Conservation (phyloP, 1,140 invertebrate species). For the Stenopsyche tienmushanensis region DNA sequence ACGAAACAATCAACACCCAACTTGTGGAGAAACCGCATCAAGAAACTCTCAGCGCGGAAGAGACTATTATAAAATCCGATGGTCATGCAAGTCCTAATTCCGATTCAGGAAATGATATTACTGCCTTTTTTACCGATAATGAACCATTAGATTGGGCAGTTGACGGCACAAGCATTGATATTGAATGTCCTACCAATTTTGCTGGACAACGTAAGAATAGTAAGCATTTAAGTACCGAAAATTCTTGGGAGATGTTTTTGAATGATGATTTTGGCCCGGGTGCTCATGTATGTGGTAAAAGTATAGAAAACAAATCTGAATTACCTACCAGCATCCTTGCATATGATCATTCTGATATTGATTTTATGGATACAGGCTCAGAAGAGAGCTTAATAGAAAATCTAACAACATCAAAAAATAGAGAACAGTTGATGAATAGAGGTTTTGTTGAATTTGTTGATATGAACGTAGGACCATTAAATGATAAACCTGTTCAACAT, state of each 20-base stretch:
- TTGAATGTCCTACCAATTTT: conserved; percentile 37
- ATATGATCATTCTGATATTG: conserved; percentile 54
- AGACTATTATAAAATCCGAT: conserved; percentile 4
- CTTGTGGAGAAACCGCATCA: conserved; percentile 2
- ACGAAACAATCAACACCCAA: conserved; percentile 14
- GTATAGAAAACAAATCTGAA: conserved; percentile 16
- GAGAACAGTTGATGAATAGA: conserved; percentile 58
- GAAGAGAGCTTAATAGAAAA: conserved; percentile 62
- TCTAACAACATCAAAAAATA: conserved; percentile 56
- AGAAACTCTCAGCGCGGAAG: neutral
- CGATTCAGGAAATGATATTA: conserved; percentile 53
- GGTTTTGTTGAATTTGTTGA: conserved; percentile 72
- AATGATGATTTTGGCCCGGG: conserved; percentile 40
- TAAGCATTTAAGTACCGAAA: conserved; percentile 1
- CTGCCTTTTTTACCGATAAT: conserved; percentile 64
- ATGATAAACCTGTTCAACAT: conserved; percentile 46
- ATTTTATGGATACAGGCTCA: conserved; percentile 75
- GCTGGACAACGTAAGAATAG: conserved; percentile 6
- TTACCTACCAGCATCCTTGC: conserved; percentile 18
- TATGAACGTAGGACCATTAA: conserved; percentile 38
- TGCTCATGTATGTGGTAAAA: conserved; percentile 48
- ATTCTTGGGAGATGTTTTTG: conserved; percentile 23
- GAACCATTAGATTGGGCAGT: conserved; percentile 71
- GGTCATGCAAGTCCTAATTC: conserved; percentile 26
- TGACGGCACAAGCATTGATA: conserved; percentile 62